Conservation (phyloP, 2,113 vertebrate genomes). For the Galbula dea region DNA sequence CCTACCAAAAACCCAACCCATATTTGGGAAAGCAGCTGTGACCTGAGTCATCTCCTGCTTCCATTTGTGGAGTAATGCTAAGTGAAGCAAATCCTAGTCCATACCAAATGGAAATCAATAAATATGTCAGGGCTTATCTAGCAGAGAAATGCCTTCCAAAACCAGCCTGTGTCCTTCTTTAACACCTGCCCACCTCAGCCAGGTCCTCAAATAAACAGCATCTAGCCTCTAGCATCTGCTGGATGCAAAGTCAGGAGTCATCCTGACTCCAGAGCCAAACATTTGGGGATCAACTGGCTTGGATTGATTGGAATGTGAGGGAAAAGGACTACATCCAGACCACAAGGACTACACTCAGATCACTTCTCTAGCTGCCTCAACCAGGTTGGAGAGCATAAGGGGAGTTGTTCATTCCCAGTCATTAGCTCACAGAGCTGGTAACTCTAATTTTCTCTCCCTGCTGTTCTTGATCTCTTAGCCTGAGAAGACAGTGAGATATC, state of each 20-base stretch:
- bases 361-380: neutral
- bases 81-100: slow-evolving; percentile 13
- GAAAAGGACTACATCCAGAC: neutral
- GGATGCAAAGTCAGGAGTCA: neutral
- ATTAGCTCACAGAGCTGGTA: neutral
- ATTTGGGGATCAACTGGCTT: neutral
- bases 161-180: neutral
- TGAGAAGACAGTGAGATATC: no score
- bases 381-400: neutral
- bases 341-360: neutral
- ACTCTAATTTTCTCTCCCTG: neutral
- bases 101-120: slow-evolving; percentile 44
- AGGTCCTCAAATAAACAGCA: neutral
- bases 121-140: slow-evolving; percentile 14
- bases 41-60: slow-evolving; percentile 37
- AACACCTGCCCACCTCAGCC: slow-evolving; percentile 1
- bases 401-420: neutral
- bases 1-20: no score
- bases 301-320: neutral
- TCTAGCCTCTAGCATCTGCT: neutral
- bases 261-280: neutral
- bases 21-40: slow-evolving; percentile 40
- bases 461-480: neutral
- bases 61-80: slow-evolving; percentile 23
- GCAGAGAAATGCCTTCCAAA: neutral